These are phyloP conservation scores for Trogon melanurus DNA, from an alignment of 2,113 vertebrate genomes.

Conservation along the genomic window DNA sequence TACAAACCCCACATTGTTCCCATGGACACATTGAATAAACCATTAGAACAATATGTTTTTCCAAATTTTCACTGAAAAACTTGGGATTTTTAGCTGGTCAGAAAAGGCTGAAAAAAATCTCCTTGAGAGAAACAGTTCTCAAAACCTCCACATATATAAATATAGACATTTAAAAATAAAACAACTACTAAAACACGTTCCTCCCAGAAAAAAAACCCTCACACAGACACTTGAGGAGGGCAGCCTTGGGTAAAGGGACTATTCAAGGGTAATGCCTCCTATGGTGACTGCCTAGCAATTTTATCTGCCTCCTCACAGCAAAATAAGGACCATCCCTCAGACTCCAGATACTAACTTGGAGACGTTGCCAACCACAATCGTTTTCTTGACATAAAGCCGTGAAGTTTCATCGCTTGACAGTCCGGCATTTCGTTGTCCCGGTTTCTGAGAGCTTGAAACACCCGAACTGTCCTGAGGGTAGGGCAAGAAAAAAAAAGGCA, in stretches of 20 bases:
- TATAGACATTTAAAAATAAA: neutral
- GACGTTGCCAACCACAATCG: slow-evolving; percentile 97
- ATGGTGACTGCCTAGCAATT: neutral
- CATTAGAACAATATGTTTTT: neutral
- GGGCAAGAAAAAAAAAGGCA: slow-evolving; percentile 36
- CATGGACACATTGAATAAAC: neutral
- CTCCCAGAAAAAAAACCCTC: neutral
- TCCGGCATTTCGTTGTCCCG: slow-evolving; percentile 83
- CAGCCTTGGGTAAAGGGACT: neutral
- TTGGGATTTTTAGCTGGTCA: neutral
- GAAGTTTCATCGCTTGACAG: slow-evolving; percentile 89
- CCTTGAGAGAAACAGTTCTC: neutral
- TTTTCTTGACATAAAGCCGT: slow-evolving; percentile 96
- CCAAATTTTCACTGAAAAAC: neutral
- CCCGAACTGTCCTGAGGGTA: slow-evolving; percentile 85
- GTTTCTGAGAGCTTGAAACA: slow-evolving; percentile 77
- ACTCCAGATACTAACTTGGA: slow-evolving; percentile 87
- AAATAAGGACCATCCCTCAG: neutral
- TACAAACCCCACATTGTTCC: neutral
- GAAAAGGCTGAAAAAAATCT: neutral
- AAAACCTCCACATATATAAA: neutral
- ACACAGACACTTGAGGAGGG: neutral
- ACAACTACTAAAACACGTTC: neutral
- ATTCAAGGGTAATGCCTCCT: neutral
- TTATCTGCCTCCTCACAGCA: neutral